Evolutionary conservation across 2,113 vertebrate genomes (phyloP), one percentile per base, ranked within the genome.

Genomic region (Aplodontia rufa): DNA sequence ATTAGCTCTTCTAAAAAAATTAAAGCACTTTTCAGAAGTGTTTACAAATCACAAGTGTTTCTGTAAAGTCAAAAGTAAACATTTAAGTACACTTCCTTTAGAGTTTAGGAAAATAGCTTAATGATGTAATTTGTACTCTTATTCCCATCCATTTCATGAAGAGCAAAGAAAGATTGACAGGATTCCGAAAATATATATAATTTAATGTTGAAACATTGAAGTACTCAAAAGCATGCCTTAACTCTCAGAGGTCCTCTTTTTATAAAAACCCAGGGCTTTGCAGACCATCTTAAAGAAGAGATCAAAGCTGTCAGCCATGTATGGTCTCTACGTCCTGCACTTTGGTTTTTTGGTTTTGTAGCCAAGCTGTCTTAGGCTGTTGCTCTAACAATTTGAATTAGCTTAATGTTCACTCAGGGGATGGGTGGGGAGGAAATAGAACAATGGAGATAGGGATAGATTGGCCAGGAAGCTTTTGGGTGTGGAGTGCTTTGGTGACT

Each of bases 361-460:
- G 49, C 28, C n/a, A 80, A 30, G 17, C 75, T 87, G n/a, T 91
- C 66, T 82, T 80, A 37, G 40, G 14, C 47, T 19, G 51, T n/a
- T 71, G 60, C 37, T 84, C 12, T 42, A 20, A 75, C 16, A 35
- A 92, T 89, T 88, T 83, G 78, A 94, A 87, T 91, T 91, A 88
- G 68, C 12, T 82, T 88, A 92, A 92, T 68, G 66, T 86, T 93
- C 64, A 92, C 69, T 92, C 72, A 90, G 95, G 68, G 95, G 81
- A 62, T 91, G 94, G 96, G 94, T 97, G 96, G 93, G 88, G 97
- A 97, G 96, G 95, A 98, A 97, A 89, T 76, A 35, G 87, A 91
- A 97, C 97, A 97, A 95, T 97, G 35, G 86, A 75, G 85, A 92
- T 53, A 96, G 51, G 91, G 96, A 92, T 40, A 93, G 37, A 89